A percentile compares a stretch with the other conserved stretches of the same genome.
Evolutionary conservation across 2,113 vertebrate genomes (phyloP).

Genomic region (Sardina pilchardus): DNA sequence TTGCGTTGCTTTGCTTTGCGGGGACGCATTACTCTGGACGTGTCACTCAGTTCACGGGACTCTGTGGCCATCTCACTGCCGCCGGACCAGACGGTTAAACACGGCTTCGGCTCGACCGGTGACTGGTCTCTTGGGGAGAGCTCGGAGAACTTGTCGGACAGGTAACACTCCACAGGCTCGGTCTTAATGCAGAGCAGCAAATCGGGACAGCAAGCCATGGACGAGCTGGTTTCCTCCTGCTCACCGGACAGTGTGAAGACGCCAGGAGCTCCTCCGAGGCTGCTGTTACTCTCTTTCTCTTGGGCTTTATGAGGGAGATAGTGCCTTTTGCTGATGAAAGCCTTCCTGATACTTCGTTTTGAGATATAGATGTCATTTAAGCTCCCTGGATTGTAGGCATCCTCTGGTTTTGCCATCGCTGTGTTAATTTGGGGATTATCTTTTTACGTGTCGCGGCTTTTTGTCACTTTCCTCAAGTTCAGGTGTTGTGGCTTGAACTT

Average conservation of each 20-base stretch:
- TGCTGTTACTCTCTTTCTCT: slow-evolving; percentile 33
- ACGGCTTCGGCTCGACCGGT: not conserved
- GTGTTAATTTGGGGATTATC: not conserved
- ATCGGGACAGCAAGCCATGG: slow-evolving; percentile 33
- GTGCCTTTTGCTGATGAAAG: slow-evolving; percentile 33
- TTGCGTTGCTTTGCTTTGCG: not conserved
- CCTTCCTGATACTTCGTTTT: slow-evolving; percentile 54
- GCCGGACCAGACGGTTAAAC: not conserved
- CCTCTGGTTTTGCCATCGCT: slow-evolving; percentile 28
- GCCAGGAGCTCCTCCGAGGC: not conserved
- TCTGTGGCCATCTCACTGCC: not conserved
- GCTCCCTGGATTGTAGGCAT: slow-evolving; percentile 33
- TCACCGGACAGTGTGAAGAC: slow-evolving; percentile 4
- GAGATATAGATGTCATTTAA: slow-evolving; percentile 45
- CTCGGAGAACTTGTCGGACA: slow-evolving; percentile 53
- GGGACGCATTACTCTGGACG: not conserved
- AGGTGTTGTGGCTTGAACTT: not conserved
- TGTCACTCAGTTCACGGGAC: not conserved
- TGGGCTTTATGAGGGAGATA: not conserved
- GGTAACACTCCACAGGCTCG: slow-evolving; percentile 47
- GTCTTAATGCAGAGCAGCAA: slow-evolving; percentile 59
- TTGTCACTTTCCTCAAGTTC: not conserved
- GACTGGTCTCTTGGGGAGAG: slow-evolving; percentile 40
- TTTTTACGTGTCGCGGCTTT: not conserved
- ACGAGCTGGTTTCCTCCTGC: not conserved